Base-by-base conservation (phyloP, 2,113 vertebrate genomes). In the Amphiprion percula region DNA sequence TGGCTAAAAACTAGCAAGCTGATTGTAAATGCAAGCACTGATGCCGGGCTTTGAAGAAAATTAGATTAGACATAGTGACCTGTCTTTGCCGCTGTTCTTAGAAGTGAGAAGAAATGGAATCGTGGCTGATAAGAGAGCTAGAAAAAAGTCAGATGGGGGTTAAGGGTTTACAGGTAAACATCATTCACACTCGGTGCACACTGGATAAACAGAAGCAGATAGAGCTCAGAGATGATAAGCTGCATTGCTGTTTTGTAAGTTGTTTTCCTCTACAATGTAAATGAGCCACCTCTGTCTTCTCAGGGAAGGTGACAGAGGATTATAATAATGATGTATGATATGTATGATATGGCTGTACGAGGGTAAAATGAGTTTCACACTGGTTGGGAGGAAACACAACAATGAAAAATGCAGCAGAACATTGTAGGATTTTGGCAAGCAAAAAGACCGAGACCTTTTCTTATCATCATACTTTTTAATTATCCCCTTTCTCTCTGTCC, bases 1-100 rank as follows among this genome's bases (percentile, higher is more conserved):
- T 33, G 6, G n/a, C n/a, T 80, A 12, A 21, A 55, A 50, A 30
- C 17, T 16, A 15, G 37, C 24, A 12, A 52, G 61, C 46, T 79
- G 75, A 89, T 82, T 79, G 24, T 41, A 86, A 56, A 77, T 67
- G 26, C 77, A 71, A 66, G 63, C 66, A 49, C 21, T 55, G 60
- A 37, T 60, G 19, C 37, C 78, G 54, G 65, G 24, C 50, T 83
- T 82, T 83, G 37, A 30, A n/a, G 24, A 24, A 41, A 81, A 87
- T 70, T 66, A 66, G 69, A 74, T 61, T 23, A 54, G 41, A 71
- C 14, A 4, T 16, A 58, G 39, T 6, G 37, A 19, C 30, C 61
- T 79, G 28, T 59, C 58, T 70, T 53, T 62, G 24, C 41, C 24
- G 46, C 23, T 4, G 0, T 49, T 73, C 33, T 28, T 41, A 55